Evolutionary conservation across 2,797 vertebrate genomes (phyloP).

Genomic region (Galagoides demidoff): DNA sequence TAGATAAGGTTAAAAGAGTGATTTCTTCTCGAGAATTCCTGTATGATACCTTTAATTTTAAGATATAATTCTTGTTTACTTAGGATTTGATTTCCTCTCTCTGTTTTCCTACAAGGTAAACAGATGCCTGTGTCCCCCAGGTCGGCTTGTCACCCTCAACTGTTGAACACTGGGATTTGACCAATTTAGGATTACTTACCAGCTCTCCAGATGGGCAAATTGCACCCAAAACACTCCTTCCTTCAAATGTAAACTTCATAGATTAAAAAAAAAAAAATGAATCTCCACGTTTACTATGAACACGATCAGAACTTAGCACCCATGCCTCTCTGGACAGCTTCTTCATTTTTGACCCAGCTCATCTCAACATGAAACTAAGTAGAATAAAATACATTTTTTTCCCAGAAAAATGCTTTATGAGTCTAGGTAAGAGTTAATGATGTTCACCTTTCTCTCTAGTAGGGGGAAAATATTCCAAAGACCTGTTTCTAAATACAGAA

Average conservation of each 20-base stretch:
- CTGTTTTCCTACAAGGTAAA: not conserved
- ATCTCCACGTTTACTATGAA: not conserved
- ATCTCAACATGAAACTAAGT: not conserved
- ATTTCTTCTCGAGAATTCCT: not conserved
- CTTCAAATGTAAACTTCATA: not conserved
- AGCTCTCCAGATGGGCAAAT: not conserved
- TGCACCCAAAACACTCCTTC: not conserved
- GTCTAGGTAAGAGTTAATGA: not conserved
- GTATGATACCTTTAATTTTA: not conserved
- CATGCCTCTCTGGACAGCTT: not conserved
- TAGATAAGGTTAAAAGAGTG: not conserved
- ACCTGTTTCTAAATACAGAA: not conserved
- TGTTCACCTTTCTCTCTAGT: not conserved
- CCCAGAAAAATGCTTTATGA: not conserved
- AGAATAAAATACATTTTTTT: not conserved
- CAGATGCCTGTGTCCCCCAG: not conserved
- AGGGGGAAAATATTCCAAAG: not conserved
- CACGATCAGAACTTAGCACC: not conserved
- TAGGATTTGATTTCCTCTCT: not conserved
- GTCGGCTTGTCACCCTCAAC: not conserved
- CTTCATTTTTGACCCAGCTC: not conserved
- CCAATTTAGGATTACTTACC: not conserved
- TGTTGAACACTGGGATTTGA: not conserved
- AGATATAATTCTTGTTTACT: not conserved
- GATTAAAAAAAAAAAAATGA: constrained; percentile 10